Percentiles rank a stretch among this genome's conserved stretches.
phyloP scores from a whole-genome alignment of 2,113 vertebrate genomes.

The Arizona elegans region DNA sequence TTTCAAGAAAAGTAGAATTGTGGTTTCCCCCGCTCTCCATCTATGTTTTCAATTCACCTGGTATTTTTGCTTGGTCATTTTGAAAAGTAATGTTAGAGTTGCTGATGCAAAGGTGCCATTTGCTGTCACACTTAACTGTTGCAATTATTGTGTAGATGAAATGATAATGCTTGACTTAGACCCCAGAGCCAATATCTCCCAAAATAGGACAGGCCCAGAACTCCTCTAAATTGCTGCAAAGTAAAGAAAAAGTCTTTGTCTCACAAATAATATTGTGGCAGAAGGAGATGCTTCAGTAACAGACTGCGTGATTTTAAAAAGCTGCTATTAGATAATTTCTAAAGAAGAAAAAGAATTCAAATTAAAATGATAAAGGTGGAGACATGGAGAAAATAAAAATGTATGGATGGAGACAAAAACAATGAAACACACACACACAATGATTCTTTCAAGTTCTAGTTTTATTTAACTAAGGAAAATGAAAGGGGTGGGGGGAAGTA shows the following conservation, averaged over 20 bases:
- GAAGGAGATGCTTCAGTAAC: background rate
- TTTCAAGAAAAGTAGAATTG: background rate
- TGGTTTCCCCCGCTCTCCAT: background rate
- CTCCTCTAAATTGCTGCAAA: background rate
- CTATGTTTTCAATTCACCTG: background rate
- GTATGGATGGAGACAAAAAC: conserved; percentile 8
- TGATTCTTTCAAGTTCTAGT: conserved; percentile 15
- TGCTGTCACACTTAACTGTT: background rate
- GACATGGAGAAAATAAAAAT: conserved; percentile 9
- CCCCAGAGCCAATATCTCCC: background rate
- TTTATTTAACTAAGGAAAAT: conserved; percentile 58
- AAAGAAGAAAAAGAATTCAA: conserved; percentile 9
- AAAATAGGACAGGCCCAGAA: background rate
- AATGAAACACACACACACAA: background rate
- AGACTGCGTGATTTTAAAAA: background rate
- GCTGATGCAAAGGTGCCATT: background rate
- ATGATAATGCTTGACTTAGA: background rate
- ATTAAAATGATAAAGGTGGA: conserved; percentile 38
- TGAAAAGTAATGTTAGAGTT: background rate
- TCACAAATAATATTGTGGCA: background rate
- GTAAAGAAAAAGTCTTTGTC: background rate
- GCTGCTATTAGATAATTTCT: background rate
- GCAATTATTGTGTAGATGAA: background rate
- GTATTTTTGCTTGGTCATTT: background rate
- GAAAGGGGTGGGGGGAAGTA: background rate